Conservation (phyloP, 1,140 invertebrate genomes). For the Bacillus rossius region DNA sequence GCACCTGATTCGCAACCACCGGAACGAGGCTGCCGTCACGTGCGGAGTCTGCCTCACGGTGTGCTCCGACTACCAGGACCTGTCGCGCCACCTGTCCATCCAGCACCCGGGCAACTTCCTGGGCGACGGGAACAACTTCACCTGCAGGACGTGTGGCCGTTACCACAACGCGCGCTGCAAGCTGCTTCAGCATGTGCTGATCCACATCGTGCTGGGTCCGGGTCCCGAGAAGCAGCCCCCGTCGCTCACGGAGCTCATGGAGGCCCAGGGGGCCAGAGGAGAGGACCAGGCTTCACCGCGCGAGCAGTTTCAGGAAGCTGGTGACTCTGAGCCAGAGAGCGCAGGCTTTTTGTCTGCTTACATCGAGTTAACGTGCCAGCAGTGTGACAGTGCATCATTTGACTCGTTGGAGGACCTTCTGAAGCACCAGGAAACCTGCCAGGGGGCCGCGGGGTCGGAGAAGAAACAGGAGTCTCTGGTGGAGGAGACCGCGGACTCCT, state of each 20-base stretch:
- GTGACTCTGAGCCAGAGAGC: too few species aligned
- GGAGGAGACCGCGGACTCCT: too few species aligned
- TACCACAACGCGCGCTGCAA: slow-evolving; percentile 55
- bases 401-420: too few species aligned
- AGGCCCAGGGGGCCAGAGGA: too few species aligned
- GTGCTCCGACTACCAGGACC: slow-evolving; percentile 44
- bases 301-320: too few species aligned
- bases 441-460: too few species aligned
- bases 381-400: too few species aligned
- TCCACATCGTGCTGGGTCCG: slow-evolving; percentile 36
- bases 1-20: slow-evolving; percentile 54
- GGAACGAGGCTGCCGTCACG: slow-evolving; percentile 49
- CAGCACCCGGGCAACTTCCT: slow-evolving; percentile 46
- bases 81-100: slow-evolving; percentile 48
- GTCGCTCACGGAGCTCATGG: not conserved
- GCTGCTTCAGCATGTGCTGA: slow-evolving; percentile 50
- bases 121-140: slow-evolving; percentile 53
- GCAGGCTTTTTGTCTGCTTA: too few species aligned
- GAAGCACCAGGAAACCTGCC: too few species aligned
- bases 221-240: not conserved
- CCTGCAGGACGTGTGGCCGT: slow-evolving; percentile 52
- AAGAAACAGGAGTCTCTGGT: too few species aligned
- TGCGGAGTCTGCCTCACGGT: slow-evolving; percentile 55
- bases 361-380: too few species aligned
- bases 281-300: too few species aligned